Conservation (phyloP, 1,140 invertebrate genomes). For the Grapholita molesta region DNA sequence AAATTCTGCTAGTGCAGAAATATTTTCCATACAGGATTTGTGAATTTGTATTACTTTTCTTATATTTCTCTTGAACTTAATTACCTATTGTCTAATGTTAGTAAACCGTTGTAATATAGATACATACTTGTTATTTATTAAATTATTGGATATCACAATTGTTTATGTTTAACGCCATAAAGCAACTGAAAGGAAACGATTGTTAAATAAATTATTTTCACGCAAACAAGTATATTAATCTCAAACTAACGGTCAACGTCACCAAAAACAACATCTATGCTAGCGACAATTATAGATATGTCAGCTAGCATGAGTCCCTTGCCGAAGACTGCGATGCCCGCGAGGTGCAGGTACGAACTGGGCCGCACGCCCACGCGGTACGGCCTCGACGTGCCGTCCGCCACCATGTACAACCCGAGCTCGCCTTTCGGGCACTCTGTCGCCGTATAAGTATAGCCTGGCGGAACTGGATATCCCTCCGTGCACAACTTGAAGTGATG, state of each 20-base stretch:
- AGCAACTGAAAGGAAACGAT: background rate
- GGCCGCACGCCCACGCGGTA: conserved; percentile 90
- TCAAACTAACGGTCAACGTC: conserved; percentile 87
- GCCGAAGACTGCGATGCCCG: conserved; percentile 80
- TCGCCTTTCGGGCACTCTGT: conserved; percentile 92
- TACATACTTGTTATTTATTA: background rate
- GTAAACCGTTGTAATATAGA: background rate
- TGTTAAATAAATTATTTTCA: conserved; percentile 14
- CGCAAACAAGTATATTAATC: background rate
- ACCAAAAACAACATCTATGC: conserved; percentile 92
- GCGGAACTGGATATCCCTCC: conserved; percentile 90
- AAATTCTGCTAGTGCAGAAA: background rate
- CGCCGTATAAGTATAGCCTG: conserved; percentile 88
- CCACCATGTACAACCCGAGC: conserved; percentile 92
- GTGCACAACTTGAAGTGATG: conserved; percentile 93
- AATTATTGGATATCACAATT: background rate
- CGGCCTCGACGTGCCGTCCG: conserved; percentile 88
- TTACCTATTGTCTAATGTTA: background rate
- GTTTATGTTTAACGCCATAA: background rate
- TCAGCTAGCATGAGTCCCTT: conserved; percentile 85
- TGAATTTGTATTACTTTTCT: too few relatives aligned
- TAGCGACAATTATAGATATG: conserved; percentile 88
- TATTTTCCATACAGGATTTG: background rate
- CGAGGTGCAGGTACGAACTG: conserved; percentile 86
- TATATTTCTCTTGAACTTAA: background rate